Conservation (phyloP, 2,113 vertebrate species). For the Acinonyx jubatus region DNA sequence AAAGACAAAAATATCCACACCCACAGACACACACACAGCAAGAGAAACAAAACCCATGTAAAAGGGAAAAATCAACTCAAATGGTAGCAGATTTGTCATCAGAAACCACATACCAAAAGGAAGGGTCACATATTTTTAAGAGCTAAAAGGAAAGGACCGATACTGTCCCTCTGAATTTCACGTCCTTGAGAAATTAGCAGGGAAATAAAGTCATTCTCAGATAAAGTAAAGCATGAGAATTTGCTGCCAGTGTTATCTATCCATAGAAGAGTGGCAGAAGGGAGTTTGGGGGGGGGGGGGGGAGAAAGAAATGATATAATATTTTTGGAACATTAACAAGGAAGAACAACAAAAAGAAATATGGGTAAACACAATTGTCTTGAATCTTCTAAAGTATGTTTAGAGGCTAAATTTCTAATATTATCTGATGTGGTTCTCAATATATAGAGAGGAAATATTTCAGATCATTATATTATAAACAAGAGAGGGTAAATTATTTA, state of each 20-base stretch:
- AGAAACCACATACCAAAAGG: neutral
- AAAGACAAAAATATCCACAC: neutral
- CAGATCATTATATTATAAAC: neutral
- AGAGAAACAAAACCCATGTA: neutral
- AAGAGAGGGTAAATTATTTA: neutral
- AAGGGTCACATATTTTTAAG: neutral
- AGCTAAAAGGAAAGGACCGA: neutral
- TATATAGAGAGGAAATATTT: neutral
- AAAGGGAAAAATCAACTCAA: neutral
- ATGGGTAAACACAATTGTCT: neutral
- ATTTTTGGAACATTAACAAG: neutral
- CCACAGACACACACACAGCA: neutral
- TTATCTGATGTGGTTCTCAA: neutral
- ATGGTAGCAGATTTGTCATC: neutral
- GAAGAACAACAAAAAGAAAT: neutral
- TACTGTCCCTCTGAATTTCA: neutral
- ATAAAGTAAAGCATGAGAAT: no score
- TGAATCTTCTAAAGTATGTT: neutral
- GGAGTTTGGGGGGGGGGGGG: neutral
- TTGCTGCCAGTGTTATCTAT: neutral
- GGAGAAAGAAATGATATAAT: neutral
- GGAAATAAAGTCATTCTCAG: neutral
- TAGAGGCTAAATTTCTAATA: neutral
- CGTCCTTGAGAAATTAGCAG: neutral
- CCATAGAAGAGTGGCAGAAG: neutral